Evolutionary conservation across 1,140 invertebrate species (phyloP), one percentile per base, ranked within the genome.

Genomic region (Wiebesia pumilae): DNA sequence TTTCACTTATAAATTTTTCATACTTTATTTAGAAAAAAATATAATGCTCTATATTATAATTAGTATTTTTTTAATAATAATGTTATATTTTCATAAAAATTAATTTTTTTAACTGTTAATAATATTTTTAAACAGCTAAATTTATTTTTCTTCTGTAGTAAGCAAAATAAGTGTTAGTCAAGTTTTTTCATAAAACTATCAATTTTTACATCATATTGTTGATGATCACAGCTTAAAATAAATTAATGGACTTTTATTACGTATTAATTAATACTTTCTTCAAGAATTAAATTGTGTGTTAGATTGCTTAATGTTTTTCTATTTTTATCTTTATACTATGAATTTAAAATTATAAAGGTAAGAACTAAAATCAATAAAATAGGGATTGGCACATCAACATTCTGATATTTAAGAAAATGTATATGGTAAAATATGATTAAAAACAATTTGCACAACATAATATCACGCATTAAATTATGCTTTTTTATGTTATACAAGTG

Each of bases 401-500:
- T n/a, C 71, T 43, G 27, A 43, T n/a, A 14, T 51, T 86, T 62
- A 54, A 65, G 3, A 80, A 81, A 80, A 83, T 62, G 77, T 84
- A 84, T 83, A 71, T 75, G 38, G 73, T 65, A 83, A 78, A 83
- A 87, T 79, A 89, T 75, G 80, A 84, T 87, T 43, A 85, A 87
- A 69, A 75, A 81, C 43, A 67, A 85, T 47, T 87, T 79, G 35
- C 54, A 81, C 77, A 87, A 80, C 21, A 85, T 86, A 83, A 33
- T 88, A 88, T 86, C 81, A 81, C 19, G 87, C 80, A 40, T 80
- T 47, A 88, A 88, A 87, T 87, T 87, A 89, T 87, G 81, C 78
- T 87, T 85, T 47, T 88, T 87, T 90, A 88, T 88, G 88, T 89
- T 87, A 89, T 89, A 88, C 83, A 81, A 83, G 89, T 88, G 89